Base-by-base conservation (phyloP, 2,888 invertebrate species). In the Ypsolopha sequella region DNA sequence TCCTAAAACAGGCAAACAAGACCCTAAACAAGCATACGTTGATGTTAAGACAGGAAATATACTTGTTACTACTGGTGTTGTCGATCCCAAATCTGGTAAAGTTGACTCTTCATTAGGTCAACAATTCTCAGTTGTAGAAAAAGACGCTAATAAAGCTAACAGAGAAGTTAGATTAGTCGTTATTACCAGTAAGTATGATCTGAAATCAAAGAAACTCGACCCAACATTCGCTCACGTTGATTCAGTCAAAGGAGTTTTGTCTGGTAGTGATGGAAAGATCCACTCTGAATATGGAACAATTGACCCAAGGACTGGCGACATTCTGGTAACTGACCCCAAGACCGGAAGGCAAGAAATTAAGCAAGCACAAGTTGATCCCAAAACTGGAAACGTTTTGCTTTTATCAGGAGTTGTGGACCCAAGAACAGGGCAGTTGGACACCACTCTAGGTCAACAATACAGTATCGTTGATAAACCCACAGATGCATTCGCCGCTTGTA, bases 21-120 rank as follows among this genome's bases (percentile, higher is more conserved):
- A 91, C 60, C 79, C 89, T 3, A 88, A 89, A 67, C 89, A 91
- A 68, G 92, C 92, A 1, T 90, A 91, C 62, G 85, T 92, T n/a
- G 92, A 92, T 62, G 87, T 89, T n/a, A 88, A 89, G 62, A 92
- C 92, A 7, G 91, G 91, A 11, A 91, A 92, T 60, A 77, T 92
- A 51, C 84, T 90, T 24, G 80, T 92, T 8, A 87, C 89, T 2
- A 89, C 89, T 9, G 91, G 90, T 24, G 89, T 92, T 4, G 64
- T 87, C 2, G 91, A 92, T 71, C 91, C 91, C 0, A 88, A 88
- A 60, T 91, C 91, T 1, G 91, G 92, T 1, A 91, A 91, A 66
- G 73, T 89, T 0, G 92, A 92, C 68, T 88, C 90, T 10, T 88
- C 88, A 0, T 76, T 91, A 46, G 92, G 91, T 10, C 92, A 92